These are phyloP conservation scores for Sebastes iracundus DNA, from an alignment of 2,797 vertebrate species.

Conservation along the genomic window DNA sequence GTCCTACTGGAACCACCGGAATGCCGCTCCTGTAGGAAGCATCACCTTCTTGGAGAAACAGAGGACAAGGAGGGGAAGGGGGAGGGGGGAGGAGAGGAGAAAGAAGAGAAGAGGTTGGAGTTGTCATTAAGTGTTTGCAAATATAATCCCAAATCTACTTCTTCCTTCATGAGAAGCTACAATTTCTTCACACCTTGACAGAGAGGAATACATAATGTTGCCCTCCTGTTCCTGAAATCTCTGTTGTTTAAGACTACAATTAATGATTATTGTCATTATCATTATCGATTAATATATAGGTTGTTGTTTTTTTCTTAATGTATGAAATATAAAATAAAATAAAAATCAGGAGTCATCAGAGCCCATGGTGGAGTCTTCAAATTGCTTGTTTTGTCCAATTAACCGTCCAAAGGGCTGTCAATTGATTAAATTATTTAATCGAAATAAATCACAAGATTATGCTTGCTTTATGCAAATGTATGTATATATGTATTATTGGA, in stretches of 20 bases:
- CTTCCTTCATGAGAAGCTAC: neutral
- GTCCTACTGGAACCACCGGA: conserved; percentile 99
- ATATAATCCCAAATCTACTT: conserved; percentile 7
- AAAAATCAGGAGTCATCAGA: neutral
- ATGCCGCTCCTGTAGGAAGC: conserved; percentile 98
- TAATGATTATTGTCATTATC: neutral
- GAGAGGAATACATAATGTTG: neutral
- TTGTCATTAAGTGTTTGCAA: conserved; percentile 49
- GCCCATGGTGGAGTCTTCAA: neutral
- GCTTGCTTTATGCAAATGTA: too few species aligned
- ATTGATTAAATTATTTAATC: too few species aligned
- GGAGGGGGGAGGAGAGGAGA: neutral
- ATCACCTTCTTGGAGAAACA: conserved; percentile 97
- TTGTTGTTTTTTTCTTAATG: neutral
- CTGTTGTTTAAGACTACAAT: neutral
- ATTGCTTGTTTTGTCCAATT: neutral
- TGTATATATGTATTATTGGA: too few species aligned
- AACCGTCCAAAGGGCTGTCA: neutral
- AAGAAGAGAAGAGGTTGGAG: conserved; percentile 14
- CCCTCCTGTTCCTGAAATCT: neutral
- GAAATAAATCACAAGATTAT: too few species aligned
- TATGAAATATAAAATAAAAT: neutral
- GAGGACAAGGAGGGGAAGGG: conserved; percentile 54
- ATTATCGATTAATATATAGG: neutral
- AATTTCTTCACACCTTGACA: neutral